These are phyloP conservation scores for Xiphophorus maculatus DNA, from an alignment of 2,113 vertebrate species.

Conservation along the genomic window DNA sequence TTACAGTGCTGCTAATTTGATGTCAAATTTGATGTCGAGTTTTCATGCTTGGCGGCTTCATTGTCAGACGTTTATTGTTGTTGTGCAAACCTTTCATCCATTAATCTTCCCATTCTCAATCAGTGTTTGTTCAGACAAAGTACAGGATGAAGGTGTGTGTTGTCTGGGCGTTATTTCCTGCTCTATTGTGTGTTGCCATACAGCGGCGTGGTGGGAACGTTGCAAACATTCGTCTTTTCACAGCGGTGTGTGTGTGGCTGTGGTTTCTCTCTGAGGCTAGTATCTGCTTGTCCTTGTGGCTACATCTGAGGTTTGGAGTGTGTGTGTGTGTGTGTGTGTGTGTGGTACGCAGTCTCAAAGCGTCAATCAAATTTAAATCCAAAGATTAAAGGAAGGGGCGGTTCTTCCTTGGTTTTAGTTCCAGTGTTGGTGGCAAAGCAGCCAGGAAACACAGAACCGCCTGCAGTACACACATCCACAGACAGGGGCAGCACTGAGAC, in stretches of 20 bases:
- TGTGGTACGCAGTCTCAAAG: constrained; percentile 53
- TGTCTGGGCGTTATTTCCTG: constrained; percentile 62
- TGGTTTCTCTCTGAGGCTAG: constrained; percentile 61
- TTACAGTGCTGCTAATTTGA: constrained; percentile 6
- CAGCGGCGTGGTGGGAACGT: constrained; percentile 66
- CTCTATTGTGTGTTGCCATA: constrained; percentile 62
- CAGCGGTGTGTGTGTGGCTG: constrained; percentile 35
- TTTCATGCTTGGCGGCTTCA: constrained; percentile 10
- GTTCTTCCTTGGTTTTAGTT: constrained; percentile 65
- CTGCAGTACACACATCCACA: background rate
- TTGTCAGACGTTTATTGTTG: constrained; percentile 44
- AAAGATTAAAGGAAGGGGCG: constrained; percentile 62
- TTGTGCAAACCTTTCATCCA: constrained; percentile 47
- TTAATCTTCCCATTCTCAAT: constrained; percentile 60
- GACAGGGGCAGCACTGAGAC: background rate
- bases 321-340: constrained; percentile 33
- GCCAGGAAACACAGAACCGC: constrained; percentile 47
- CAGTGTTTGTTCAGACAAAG: constrained; percentile 60
- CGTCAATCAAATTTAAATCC: constrained; percentile 69
- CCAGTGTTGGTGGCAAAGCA: constrained; percentile 41
- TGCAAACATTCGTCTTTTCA: constrained; percentile 39
- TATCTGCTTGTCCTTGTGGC: constrained; percentile 54
- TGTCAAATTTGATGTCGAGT: constrained; percentile 9
- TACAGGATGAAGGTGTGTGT: constrained; percentile 67
- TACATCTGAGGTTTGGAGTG: constrained; percentile 45